Evolutionary conservation across 2,797 vertebrate genomes (phyloP).

Genomic region (Lithobates pipiens): DNA sequence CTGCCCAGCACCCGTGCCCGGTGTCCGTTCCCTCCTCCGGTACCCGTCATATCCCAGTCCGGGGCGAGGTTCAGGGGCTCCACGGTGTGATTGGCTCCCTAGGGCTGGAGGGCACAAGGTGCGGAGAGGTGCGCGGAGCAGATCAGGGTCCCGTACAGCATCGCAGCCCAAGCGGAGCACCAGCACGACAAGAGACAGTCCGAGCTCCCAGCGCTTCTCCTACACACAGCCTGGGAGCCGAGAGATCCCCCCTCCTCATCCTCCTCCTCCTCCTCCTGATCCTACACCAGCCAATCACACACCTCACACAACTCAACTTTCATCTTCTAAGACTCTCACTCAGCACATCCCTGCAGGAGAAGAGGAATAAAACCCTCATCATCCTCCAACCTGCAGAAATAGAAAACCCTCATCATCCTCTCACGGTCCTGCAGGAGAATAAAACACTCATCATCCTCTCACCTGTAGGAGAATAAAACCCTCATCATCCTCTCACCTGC

Average conservation of each 20-base stretch:
- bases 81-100: conserved; percentile 11
- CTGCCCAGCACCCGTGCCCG: neutral
- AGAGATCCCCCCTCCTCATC: conserved; percentile 12
- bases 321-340: neutral
- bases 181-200: neutral
- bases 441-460: no score
- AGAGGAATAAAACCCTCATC: no score
- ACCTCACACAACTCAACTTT: neutral
- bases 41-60: conserved; percentile 37
- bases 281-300: conserved; percentile 62
- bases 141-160: conserved; percentile 50
- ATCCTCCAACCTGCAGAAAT: no score
- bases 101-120: conserved; percentile 23
- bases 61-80: neutral
- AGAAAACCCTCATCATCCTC: no score
- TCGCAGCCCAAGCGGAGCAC: conserved; percentile 14
- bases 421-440: no score
- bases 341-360: neutral
- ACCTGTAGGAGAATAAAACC: no score
- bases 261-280: conserved; percentile 67
- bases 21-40: neutral
- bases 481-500: no score
- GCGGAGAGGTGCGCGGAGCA: conserved; percentile 1
- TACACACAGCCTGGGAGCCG: conserved; percentile 21
- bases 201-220: conserved; percentile 4